Evolutionary conservation across 2,797 vertebrate genomes (phyloP).

Genomic region (Cephalopachus bancanus): DNA sequence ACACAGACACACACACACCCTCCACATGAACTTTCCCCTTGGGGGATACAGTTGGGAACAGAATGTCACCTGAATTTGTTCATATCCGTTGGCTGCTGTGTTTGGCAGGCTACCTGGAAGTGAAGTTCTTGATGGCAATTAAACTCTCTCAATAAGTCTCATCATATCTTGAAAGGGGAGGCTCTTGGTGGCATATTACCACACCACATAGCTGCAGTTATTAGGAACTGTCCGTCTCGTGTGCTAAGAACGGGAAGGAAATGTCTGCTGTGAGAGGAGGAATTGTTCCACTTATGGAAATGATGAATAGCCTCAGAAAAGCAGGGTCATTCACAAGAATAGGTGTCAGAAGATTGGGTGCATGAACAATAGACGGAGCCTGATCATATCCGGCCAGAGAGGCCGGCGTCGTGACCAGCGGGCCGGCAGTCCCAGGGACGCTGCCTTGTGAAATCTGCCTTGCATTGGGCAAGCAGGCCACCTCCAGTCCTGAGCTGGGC

Average conservation of each 20-base stretch:
- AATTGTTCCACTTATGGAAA: conserved; percentile 77
- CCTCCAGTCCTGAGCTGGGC: conserved; percentile 27
- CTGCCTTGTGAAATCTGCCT: conserved; percentile 67
- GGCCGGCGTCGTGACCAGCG: conserved; percentile 22
- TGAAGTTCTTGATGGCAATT: conserved; percentile 1
- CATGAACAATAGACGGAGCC: conserved; percentile 51
- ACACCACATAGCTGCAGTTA: conserved; percentile 65
- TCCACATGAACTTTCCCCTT: not conserved
- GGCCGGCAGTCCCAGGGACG: not conserved
- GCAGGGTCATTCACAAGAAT: conserved; percentile 78
- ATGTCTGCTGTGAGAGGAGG: conserved; percentile 62
- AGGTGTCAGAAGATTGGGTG: conserved; percentile 72
- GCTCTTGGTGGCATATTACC: conserved; percentile 63
- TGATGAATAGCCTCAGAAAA: conserved; percentile 77
- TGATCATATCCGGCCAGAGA: conserved; percentile 57
- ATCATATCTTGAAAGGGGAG: conserved; percentile 76
- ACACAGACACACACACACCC: not conserved
- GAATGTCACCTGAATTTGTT: not conserved
- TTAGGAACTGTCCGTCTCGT: conserved; percentile 63
- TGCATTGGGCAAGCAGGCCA: conserved; percentile 52
- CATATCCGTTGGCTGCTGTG: not conserved
- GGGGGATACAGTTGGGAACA: not conserved
- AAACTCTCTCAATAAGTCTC: conserved; percentile 71
- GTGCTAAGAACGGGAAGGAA: conserved; percentile 73
- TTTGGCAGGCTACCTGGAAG: not conserved